Evolutionary conservation across 2,113 vertebrate species (phyloP), one percentile per base, ranked within the genome.

Genomic region (Seriola dumerili): DNA sequence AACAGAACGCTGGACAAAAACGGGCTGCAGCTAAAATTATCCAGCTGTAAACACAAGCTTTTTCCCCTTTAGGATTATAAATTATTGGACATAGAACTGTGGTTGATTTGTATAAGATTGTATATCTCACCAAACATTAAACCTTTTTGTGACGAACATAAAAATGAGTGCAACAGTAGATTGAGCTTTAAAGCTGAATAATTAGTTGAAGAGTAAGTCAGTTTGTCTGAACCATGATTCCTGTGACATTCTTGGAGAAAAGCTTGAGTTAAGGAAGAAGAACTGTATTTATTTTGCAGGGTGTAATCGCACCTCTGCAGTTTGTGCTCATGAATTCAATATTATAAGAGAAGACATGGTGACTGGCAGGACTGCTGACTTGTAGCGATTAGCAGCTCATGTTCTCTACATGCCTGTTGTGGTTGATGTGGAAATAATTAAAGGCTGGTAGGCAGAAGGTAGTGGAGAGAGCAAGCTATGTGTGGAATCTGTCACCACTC

Each of bases 401-500:
- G 38, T 67, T 84, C 57, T 80, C 42, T 38, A 29, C 61, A 54
- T 81, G 72, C 57, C 55, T 82, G 59, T 73, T 86, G 64, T 46
- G 23, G 75, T 80, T 67, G 70, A 77, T 72, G 66, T 80, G 80
- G 76, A 87, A 79, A 81, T 90, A 70, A 90, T 84, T 88, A 69
- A 34, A 63, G 59, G 13, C 69, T 66, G 50, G 59, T 52, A 9
- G 52, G 32, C 59, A 72, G 68, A 78, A 85, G 71, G 38, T 71
- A 58, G 72, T 61, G 76, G 64, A 86, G 88, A 87, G 76, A 82
- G 72, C 40, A 75, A 89, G 78, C 67, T 79, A 78, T 88, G 89
- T 72, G 62, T 84, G 91, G 93, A 93, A 94, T 95, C 83, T 91
- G 82, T 93, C 90, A 80, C 78, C 88, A 57, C 88, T 87, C 65